Percentiles rank a stretch among this genome's conserved stretches.
Conservation (phyloP, 1,140 invertebrate species). For the Diorhabda sublineata region DNA sequence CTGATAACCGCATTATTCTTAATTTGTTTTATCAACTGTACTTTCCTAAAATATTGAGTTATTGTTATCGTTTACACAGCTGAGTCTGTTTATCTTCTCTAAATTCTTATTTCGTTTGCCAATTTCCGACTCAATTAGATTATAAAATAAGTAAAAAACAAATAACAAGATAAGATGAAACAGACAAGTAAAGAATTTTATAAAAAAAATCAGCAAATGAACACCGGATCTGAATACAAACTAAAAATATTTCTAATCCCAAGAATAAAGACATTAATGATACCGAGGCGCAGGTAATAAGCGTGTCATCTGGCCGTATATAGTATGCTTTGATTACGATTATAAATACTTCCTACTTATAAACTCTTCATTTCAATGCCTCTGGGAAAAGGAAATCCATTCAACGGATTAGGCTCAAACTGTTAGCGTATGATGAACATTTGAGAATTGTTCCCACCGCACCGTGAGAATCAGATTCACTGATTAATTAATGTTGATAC, state of each 20-base stretch:
- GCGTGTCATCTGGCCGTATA: neutral
- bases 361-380: neutral
- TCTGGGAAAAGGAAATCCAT: neutral
- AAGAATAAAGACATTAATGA: neutral
- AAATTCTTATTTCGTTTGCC: no score
- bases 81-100: no score
- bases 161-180: no score
- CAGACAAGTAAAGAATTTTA: no score
- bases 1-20: no score
- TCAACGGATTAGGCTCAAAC: neutral
- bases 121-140: no score
- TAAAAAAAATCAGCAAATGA: neutral
- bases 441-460: neutral
- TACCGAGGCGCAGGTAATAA: neutral
- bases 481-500: neutral
- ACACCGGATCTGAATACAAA: neutral
- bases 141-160: no score
- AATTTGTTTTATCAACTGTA: no score
- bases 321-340: neutral
- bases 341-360: neutral
- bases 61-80: no score
- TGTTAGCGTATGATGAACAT: neutral
- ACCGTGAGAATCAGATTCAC: neutral
- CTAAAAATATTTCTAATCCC: neutral
- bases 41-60: no score